Evolutionary conservation across 2,888 invertebrate species (phyloP).

Genomic region (Cephus spinipes): DNA sequence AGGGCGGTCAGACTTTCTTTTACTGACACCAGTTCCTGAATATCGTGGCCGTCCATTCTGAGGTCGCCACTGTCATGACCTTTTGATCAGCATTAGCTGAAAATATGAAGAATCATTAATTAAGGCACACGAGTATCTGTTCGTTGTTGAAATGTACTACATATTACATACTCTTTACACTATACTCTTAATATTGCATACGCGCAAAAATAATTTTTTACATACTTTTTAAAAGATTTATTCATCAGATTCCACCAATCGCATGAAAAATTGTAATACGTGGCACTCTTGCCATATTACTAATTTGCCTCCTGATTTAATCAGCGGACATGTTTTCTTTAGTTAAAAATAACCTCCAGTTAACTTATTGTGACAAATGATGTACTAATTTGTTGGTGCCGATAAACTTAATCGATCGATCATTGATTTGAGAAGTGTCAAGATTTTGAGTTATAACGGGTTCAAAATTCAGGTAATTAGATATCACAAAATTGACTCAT

Average conservation of each 20-base stretch:
- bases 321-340: neutral
- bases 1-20: constrained; percentile 34
- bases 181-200: neutral
- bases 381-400: neutral
- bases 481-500: neutral
- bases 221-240: neutral
- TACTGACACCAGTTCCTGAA: constrained; percentile 34
- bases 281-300: neutral
- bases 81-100: neutral
- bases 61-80: constrained; percentile 16
- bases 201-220: neutral
- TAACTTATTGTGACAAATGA: neutral
- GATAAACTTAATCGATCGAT: neutral
- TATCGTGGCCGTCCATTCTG: constrained; percentile 45
- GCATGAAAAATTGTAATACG: neutral
- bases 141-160: too few species aligned
- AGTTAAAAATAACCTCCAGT: neutral
- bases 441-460: neutral
- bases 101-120: neutral
- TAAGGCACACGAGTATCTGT: neutral
- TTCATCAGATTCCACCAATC: neutral
- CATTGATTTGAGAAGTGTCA: neutral
- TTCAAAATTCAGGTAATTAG: neutral
- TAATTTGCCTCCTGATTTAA: neutral
- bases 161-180: too few species aligned